Base-by-base conservation (phyloP, 2,888 invertebrate genomes). In the Ormyrus thymus region DNA sequence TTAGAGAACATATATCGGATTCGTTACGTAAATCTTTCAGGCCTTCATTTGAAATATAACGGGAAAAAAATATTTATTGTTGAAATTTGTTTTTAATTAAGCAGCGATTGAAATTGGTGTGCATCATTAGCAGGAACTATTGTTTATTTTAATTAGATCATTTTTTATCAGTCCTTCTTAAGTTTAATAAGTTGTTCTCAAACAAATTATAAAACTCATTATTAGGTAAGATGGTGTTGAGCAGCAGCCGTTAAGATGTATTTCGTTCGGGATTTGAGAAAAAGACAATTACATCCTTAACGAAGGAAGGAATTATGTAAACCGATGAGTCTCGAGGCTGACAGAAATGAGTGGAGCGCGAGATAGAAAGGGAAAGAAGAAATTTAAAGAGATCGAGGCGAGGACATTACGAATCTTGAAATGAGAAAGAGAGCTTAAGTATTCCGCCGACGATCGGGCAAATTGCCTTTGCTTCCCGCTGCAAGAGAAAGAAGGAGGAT, bases 401-500 rank as follows among this genome's bases (percentile, higher is more conserved):
- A 59, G 51, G 50, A 53, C 50, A 8, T 45, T 55, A 8, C n/a
- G 3, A 45, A 68, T 75, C 62, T 65, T n/a, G 51, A 72, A 80
- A 76, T 70, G 78, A 80, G 75, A 65, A 72, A 50, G 75, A 72
- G 55, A 77, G 53, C 62, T 81, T 78, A 76, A 82, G 70, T 81
- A 81, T 83, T 83, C 75, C 75, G 66, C 55, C 50, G 61, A 74
- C 72, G 83, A 84, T 84, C 82, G 81, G 73, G 76, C 76, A 83
- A 85, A 85, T 85, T 83, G 81, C 80, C 78, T 83, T 82, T 77
- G 81, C 82, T 79, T 3, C n/a, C 43, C 62, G 29, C 29, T 29
- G 29, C 29, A 29, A 29, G 29, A 71, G 70, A 61, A 61, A 75
- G 76, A 71, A 79, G 78, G 80, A 76, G 78, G 80, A 81, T 82